phyloP scores from a whole-genome alignment of 2,113 vertebrate species.

The Chloebia gouldiae region DNA sequence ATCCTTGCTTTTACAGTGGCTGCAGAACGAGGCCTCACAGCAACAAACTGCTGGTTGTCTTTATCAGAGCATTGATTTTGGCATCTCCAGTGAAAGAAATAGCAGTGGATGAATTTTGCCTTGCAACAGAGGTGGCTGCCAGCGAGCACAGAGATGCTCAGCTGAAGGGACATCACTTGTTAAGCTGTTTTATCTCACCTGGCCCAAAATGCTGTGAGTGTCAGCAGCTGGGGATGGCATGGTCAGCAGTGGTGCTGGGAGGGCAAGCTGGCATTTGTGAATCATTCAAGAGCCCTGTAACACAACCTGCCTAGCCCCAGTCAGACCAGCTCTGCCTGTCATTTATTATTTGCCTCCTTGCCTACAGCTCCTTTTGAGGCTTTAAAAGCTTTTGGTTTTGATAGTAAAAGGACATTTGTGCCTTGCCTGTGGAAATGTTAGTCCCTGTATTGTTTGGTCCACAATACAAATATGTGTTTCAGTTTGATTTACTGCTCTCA shows the following conservation, averaged over 20 bases:
- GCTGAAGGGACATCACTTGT: background rate
- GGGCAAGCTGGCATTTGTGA: background rate
- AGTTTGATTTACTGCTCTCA: constrained; percentile 53
- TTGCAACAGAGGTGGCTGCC: background rate
- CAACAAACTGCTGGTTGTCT: background rate
- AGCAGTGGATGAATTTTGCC: background rate
- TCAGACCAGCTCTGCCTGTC: constrained; percentile 4
- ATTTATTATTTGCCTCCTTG: constrained; percentile 14
- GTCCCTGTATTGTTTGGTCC: constrained; percentile 15
- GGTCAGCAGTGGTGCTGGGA: background rate
- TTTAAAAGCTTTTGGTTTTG: constrained; percentile 53
- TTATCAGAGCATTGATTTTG: background rate
- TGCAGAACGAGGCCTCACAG: background rate
- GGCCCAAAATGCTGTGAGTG: background rate
- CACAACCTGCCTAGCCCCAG: background rate
- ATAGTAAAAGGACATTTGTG: constrained; percentile 44
- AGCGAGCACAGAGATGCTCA: fast-evolving
- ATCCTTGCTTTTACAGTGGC: fast-evolving
- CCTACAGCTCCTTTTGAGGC: constrained; percentile 37
- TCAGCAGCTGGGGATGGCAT: background rate
- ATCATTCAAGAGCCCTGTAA: background rate
- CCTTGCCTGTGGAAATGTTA: constrained; percentile 35
- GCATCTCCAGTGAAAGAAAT: background rate
- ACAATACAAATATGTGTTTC: constrained; percentile 47
- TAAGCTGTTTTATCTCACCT: background rate